phyloP scores from a whole-genome alignment of 2,888 invertebrate species.

The Aleiodes alternator region DNA sequence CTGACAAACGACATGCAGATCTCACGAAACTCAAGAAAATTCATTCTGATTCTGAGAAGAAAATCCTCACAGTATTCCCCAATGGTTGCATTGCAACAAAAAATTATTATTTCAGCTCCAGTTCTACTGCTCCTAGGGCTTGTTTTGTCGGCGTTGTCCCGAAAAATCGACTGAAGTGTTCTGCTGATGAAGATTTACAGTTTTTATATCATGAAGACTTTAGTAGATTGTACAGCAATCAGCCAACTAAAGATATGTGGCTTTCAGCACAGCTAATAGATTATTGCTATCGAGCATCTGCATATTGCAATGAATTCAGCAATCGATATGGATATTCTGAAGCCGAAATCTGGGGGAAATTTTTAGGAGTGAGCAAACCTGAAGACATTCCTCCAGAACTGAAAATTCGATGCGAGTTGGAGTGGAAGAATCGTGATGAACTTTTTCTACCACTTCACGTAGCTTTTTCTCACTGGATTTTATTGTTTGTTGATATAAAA shows the following conservation, averaged over 20 bases:
- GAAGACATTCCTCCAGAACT: too few species aligned
- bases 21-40: background rate
- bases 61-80: background rate
- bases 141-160: conserved; percentile 3
- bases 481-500: too few species aligned
- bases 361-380: too few species aligned
- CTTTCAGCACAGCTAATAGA: background rate
- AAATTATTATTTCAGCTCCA: conserved; percentile 1
- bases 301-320: too few species aligned
- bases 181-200: background rate
- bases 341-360: too few species aligned
- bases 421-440: too few species aligned
- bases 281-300: background rate
- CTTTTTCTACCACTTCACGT: too few species aligned
- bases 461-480: too few species aligned
- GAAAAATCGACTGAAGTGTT: background rate
- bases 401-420: too few species aligned
- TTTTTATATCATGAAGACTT: background rate
- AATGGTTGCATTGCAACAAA: background rate
- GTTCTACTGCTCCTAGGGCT: background rate
- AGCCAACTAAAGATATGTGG: background rate
- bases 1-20: background rate
- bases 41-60: background rate
- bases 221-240: background rate
- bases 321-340: too few species aligned